A percentile compares a stretch with the other conserved stretches of the same genome.
Conservation (phyloP, 2,888 invertebrate species). For the Drosophila kanekoi region DNA sequence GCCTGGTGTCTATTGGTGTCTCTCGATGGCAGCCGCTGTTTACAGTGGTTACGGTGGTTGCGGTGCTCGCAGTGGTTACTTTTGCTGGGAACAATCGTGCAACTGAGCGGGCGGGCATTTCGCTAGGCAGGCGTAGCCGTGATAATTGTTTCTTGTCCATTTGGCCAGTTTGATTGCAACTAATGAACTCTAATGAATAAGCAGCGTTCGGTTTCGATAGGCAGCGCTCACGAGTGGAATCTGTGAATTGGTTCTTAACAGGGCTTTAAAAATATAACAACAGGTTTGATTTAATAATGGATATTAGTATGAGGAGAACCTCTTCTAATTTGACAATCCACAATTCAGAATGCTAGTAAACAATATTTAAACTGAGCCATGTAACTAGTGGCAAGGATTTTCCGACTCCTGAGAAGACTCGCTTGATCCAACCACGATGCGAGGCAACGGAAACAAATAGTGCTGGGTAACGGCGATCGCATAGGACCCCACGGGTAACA, state of each 20-base stretch:
- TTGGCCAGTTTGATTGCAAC: conserved; percentile 77
- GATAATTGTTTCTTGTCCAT: conserved; percentile 82
- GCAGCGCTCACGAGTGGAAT: conserved; percentile 6
- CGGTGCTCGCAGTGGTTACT: conserved; percentile 5
- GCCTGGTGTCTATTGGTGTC: conserved; percentile 66
- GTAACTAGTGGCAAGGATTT: background rate
- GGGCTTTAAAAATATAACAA: conserved; percentile 1
- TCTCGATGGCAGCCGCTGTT: conserved; percentile 33
- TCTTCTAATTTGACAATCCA: background rate
- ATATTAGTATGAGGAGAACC: background rate
- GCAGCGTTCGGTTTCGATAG: conserved; percentile 25
- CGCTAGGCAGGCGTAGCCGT: conserved; percentile 69
- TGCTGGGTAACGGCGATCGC: background rate
- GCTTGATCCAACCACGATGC: background rate
- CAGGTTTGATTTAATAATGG: background rate
- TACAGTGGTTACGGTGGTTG: conserved; percentile 18
- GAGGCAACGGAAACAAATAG: background rate
- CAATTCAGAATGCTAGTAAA: too few species aligned
- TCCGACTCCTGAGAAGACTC: background rate
- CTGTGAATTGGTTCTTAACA: conserved; percentile 17
- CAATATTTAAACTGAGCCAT: background rate
- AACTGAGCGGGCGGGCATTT: conserved; percentile 45
- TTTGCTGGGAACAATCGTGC: conserved; percentile 40
- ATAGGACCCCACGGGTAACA: background rate
- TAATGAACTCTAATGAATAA: conserved; percentile 78